Base-by-base conservation (phyloP, 2,797 vertebrate species). In the Rhinophrynus dorsalis region DNA sequence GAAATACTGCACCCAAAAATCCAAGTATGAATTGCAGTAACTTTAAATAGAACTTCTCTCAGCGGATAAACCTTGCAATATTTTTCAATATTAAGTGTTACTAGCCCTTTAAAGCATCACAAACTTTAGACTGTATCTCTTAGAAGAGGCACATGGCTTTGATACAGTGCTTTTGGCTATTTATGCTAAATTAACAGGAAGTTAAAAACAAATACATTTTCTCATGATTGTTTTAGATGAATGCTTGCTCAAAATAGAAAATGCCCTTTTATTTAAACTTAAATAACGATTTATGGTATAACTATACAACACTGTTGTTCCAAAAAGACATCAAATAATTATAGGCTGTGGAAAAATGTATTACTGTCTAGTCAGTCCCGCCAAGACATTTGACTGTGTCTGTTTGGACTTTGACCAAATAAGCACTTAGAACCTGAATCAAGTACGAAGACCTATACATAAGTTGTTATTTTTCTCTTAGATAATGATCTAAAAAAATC, bases 401-500 rank as follows among this genome's bases (percentile, higher is more conserved):
- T 55, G 4, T 33, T 33, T 32, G 51, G 51, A 32, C 30, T 37
- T 21, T 35, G 13, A 32, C 54, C 54, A 56, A 20, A 24, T 38
- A 56, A 35, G n/a, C 54, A 56, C 32, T 35, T 37, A 37, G 11
- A 56, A 33, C 18, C 20, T 37, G 30, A 32, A 35, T 37, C 6
- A 56, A 21, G 18, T 24, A 74, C 13, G 63, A 42, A 63, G 75
- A 78, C 66, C 68, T 67, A 59, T 10, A 15, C 54, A 55, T 67
- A 58, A 35, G 0, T 20, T 13, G 47, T 35, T 40, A n/a, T n/a
- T 0, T 77, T 35, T 62, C 62, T 75, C 82, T 77, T 72, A 9
- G 72, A 64, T 42, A 56, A 60, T 74, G 21, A 62, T 76, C 55
- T 77, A 79, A 78, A 80, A 83, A 80, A 81, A 79, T 76, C 81